Evolutionary conservation across 2,888 invertebrate genomes (phyloP), one percentile per base, ranked within the genome.

Genomic region (Gisinianus flammeolus): DNA sequence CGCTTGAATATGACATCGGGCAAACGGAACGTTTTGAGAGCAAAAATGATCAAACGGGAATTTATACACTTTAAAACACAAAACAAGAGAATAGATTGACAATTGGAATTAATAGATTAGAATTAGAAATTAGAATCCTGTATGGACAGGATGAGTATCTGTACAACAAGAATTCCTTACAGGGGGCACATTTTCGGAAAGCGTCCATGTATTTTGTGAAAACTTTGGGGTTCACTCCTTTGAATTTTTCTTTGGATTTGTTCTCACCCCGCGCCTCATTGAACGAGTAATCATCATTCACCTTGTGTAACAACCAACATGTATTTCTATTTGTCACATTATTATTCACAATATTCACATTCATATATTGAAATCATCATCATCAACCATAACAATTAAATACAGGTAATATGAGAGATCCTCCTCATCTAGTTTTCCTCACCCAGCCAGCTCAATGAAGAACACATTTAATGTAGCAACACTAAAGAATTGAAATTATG

Each of bases 211-310:
- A 22, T 22, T 62, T 62, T 16, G 19, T 62, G 8, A 62, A 22
- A 22, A 22, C 6, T 6, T 8, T 16, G 6, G 62, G 10, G n/a
- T 6, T 8, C 19, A 62, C 6, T 62, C 62, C 62, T 62, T 62
- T 62, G 8, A 62, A 8, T 62, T 8, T 8, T 8, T 62, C 62
- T n/a, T 62, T 62, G 19, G 62, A 16, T 8, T 16, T 62, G n/a
- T 62, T 62, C n/a, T 62, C 62, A n/a, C 62, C 62, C 22, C 62
- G 10, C 19, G 62, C 62, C n/a, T 62, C 62, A 62, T 62, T 62
- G 62, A 16, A 62, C 10, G 62, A 62, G 62, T 62, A 62, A 22
- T 62, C 62, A 22, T 62, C 62, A 22, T 62, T 62, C 16, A 62
- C 62, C 62, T 62, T 16, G 24, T 16, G 62, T 8, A 62, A 62